Conservation (phyloP, 2,113 vertebrate genomes). For the Rattus rattus region DNA sequence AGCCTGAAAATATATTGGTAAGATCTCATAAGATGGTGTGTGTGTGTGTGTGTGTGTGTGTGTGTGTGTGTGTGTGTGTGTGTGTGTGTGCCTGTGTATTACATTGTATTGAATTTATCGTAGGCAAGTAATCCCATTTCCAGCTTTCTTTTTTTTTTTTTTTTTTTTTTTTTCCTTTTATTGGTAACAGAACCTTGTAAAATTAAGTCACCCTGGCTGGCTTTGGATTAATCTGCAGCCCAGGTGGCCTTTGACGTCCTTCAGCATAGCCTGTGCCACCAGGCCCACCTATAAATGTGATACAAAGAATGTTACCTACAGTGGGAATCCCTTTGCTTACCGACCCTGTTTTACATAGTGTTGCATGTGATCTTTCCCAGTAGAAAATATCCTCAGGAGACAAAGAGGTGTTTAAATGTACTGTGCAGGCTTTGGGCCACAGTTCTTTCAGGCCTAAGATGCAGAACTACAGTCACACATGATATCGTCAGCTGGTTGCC, state of each 20-base stretch:
- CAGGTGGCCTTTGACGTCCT: no score
- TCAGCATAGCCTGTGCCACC: neutral
- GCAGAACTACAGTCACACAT: conserved; percentile 69
- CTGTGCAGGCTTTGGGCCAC: neutral
- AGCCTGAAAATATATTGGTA: conserved; percentile 4
- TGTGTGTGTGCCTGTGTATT: neutral
- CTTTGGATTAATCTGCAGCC: neutral
- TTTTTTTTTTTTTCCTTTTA: neutral
- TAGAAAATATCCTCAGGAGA: neutral
- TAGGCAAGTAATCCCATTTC: neutral
- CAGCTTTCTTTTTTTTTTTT: neutral
- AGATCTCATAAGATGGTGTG: neutral
- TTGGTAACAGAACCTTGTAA: neutral
- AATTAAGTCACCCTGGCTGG: neutral
- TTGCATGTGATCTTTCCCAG: neutral
- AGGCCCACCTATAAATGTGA: neutral
- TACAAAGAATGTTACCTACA: neutral
- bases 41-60: neutral
- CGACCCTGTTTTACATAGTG: neutral
- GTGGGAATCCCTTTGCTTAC: neutral
- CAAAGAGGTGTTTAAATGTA: neutral
- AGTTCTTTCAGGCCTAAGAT: neutral
- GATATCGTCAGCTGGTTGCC: conserved; percentile 60
- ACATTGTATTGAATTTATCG: neutral
- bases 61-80: neutral